phyloP scores from a whole-genome alignment of 2,888 invertebrate species.

The Nudaria mundana region DNA sequence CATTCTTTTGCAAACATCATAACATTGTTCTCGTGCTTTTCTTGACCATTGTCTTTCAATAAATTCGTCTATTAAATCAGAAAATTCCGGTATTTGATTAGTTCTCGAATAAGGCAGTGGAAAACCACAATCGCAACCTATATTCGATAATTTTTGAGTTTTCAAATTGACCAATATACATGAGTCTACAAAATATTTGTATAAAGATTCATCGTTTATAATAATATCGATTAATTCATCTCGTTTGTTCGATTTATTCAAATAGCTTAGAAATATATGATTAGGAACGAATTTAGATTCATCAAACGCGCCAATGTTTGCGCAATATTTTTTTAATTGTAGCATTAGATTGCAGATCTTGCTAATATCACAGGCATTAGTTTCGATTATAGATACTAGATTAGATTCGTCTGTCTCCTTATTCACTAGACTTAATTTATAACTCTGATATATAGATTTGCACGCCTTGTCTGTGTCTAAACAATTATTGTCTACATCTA shows the following conservation, averaged over 20 bases:
- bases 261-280: slow-evolving; percentile 67
- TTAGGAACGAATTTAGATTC: slow-evolving; percentile 67
- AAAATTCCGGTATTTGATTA: slow-evolving; percentile 68
- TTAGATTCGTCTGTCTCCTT: slow-evolving; percentile 62
- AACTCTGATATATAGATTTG: slow-evolving; percentile 68
- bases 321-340: slow-evolving; percentile 66
- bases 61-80: slow-evolving; percentile 79
- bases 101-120: slow-evolving; percentile 76
- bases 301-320: slow-evolving; percentile 56
- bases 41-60: slow-evolving; percentile 73
- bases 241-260: slow-evolving; percentile 49
- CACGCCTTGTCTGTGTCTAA: slow-evolving; percentile 55
- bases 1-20: slow-evolving; percentile 79
- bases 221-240: slow-evolving; percentile 51
- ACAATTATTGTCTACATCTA: slow-evolving; percentile 60
- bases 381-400: slow-evolving; percentile 68
- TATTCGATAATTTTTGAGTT: slow-evolving; percentile 56
- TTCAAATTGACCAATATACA: slow-evolving; percentile 80
- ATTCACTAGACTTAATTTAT: slow-evolving; percentile 68
- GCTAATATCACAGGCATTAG: slow-evolving; percentile 71
- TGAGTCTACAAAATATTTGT: slow-evolving; percentile 78
- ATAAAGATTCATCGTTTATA: slow-evolving; percentile 62
- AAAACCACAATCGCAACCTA: slow-evolving; percentile 82
- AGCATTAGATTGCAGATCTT: slow-evolving; percentile 63
- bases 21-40: slow-evolving; percentile 66